These are phyloP conservation scores for Orcinus orca DNA, from an alignment of 2,113 vertebrate species.

Conservation along the genomic window DNA sequence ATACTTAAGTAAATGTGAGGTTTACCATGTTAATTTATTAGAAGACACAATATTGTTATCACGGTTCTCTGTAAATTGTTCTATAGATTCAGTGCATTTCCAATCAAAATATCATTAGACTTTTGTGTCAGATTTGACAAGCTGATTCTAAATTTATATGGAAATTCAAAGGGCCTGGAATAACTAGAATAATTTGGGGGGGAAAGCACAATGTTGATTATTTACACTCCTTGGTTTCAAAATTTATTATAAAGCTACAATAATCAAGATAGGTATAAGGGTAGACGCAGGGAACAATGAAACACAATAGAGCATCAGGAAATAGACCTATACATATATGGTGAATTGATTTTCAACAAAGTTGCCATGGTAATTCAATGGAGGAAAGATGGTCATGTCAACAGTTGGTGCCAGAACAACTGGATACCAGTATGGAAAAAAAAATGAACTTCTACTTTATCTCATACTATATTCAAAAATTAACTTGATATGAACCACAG, in stretches of 20 bases:
- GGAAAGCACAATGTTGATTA: not conserved
- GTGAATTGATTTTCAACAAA: not conserved
- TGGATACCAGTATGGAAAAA: not conserved
- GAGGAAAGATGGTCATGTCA: not conserved
- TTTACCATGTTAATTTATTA: not conserved
- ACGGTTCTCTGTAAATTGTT: not conserved
- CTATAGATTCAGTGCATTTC: not conserved
- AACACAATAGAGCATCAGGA: not conserved
- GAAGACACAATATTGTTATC: not conserved
- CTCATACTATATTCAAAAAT: not conserved
- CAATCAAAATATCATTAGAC: not conserved
- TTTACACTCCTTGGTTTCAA: not conserved
- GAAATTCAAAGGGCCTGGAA: not conserved
- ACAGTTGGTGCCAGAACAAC: not conserved
- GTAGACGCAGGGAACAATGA: not conserved
- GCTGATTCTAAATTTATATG: not conserved
- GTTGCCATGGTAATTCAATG: not conserved
- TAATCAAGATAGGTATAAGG: not conserved
- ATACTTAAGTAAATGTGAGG: not conserved
- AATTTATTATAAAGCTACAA: not conserved
- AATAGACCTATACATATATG: not conserved
- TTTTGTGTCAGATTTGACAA: constrained; percentile 1
- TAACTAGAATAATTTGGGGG: not conserved
- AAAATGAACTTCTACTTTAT: not conserved
- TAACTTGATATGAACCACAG: not conserved